Evolutionary conservation across 2,888 invertebrate genomes (phyloP).

Genomic region (Hanleya hanleyi): DNA sequence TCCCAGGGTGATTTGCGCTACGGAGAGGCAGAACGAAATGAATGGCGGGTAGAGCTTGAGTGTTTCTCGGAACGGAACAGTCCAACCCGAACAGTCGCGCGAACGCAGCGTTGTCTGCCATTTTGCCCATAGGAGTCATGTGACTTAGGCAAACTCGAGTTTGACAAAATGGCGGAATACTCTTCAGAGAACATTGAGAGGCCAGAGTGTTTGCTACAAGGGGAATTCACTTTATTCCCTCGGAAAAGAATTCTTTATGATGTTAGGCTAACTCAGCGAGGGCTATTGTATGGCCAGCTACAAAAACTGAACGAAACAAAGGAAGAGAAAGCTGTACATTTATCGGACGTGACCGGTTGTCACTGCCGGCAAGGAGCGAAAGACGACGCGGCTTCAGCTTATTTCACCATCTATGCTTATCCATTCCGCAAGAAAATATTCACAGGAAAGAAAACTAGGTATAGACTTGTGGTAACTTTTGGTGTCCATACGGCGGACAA

Average conservation of each 20-base stretch:
- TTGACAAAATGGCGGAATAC: constrained; percentile 29
- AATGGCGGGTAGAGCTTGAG: too few relatives aligned
- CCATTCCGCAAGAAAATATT: constrained; percentile 61
- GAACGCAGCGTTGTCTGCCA: too few relatives aligned
- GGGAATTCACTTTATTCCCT: constrained; percentile 52
- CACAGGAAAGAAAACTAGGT: constrained; percentile 53
- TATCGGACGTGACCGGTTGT: constrained; percentile 67
- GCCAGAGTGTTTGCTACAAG: constrained; percentile 49
- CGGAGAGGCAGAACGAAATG: too few relatives aligned
- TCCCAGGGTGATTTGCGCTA: too few relatives aligned
- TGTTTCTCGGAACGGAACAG: too few relatives aligned
- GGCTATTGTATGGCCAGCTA: constrained; percentile 45
- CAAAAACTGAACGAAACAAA: constrained; percentile 35
- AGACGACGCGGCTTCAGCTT: constrained; percentile 43
- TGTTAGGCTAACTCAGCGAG: constrained; percentile 47
- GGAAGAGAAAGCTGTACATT: constrained; percentile 36
- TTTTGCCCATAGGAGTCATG: too few relatives aligned
- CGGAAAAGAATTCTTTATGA: constrained; percentile 46
- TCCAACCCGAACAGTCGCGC: too few relatives aligned
- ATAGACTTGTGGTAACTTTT: constrained; percentile 55
- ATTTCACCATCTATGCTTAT: constrained; percentile 65
- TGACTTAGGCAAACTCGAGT: neutral
- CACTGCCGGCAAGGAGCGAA: constrained; percentile 51
- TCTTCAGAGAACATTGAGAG: constrained; percentile 46
- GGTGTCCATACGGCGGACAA: constrained; percentile 39